Evolutionary conservation across 2,797 vertebrate genomes (phyloP).

Genomic region (Gambusia yucatana): DNA sequence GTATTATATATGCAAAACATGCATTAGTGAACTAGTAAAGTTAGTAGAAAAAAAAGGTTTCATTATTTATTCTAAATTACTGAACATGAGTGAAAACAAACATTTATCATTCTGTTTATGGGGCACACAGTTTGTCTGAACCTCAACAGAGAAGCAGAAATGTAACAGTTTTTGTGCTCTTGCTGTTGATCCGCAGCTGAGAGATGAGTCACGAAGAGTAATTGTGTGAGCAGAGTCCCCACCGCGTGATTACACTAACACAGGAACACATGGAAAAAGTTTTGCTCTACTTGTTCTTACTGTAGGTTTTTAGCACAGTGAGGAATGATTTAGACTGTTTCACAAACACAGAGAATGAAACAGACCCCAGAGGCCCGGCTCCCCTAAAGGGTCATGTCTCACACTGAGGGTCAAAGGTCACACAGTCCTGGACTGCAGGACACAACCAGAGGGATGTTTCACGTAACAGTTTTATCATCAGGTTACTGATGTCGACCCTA

Average conservation of each 20-base stretch:
- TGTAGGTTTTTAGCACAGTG: background rate
- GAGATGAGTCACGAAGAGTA: slow-evolving; percentile 8
- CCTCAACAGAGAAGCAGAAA: background rate
- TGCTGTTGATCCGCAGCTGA: background rate
- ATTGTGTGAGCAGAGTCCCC: background rate
- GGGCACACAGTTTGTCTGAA: background rate
- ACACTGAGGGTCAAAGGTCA: slow-evolving; percentile 53
- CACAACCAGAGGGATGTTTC: slow-evolving; percentile 52
- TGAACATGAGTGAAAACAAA: background rate
- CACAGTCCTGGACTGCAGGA: slow-evolving; percentile 44
- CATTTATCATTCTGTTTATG: background rate
- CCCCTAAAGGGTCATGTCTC: slow-evolving; percentile 41
- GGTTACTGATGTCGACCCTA: slow-evolving; percentile 52
- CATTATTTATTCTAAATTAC: background rate
- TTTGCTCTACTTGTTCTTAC: slow-evolving; percentile 4
- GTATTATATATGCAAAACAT: background rate
- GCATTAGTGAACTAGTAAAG: background rate
- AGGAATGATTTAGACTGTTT: slow-evolving; percentile 1
- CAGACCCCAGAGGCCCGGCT: slow-evolving; percentile 13
- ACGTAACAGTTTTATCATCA: slow-evolving; percentile 33
- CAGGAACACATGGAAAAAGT: background rate
- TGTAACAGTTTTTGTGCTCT: background rate
- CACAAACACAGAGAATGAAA: slow-evolving; percentile 28
- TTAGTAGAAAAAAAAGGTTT: background rate
- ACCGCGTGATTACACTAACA: background rate